Evolutionary conservation across 2,888 invertebrate species (phyloP).

Genomic region (Eretmocerus hayati): DNA sequence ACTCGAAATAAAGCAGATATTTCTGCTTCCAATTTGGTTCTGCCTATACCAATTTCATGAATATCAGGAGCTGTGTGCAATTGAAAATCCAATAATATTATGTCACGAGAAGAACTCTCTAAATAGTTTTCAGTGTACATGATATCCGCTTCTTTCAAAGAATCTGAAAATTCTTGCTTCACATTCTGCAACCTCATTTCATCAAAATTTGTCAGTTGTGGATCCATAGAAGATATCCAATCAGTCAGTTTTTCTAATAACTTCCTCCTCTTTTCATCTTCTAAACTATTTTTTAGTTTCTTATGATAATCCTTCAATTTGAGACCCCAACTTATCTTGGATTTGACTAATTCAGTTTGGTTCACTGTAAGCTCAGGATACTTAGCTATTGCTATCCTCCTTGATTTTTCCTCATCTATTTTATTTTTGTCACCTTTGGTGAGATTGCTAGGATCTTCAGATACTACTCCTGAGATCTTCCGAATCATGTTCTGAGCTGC

Average conservation of each 20-base stretch:
- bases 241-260: slow-evolving; percentile 22
- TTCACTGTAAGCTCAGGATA: slow-evolving; percentile 20
- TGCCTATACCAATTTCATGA: slow-evolving; percentile 25
- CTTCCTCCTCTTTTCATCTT: slow-evolving; percentile 20
- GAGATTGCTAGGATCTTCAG: slow-evolving; percentile 15
- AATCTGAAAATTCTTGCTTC: slow-evolving; percentile 13
- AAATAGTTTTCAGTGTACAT: too few relatives aligned
- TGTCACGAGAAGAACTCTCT: too few relatives aligned
- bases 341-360: slow-evolving; percentile 10
- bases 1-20: slow-evolving; percentile 15
- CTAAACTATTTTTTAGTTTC: slow-evolving; percentile 25
- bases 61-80: slow-evolving; percentile 32
- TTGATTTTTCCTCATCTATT: slow-evolving; percentile 3
- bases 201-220: too few relatives aligned
- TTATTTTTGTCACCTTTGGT: slow-evolving; percentile 1
- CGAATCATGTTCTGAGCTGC: slow-evolving; percentile 50
- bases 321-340: slow-evolving; percentile 35
- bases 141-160: too few relatives aligned
- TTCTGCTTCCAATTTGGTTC: slow-evolving; percentile 19
- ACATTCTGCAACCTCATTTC: not conserved
- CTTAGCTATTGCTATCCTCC: slow-evolving; percentile 17
- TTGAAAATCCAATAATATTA: too few relatives aligned
- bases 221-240: too few relatives aligned
- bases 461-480: slow-evolving; percentile 30
- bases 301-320: slow-evolving; percentile 34